Conservation (phyloP, 2,113 vertebrate species). For the Cephalopholis sonnerati region DNA sequence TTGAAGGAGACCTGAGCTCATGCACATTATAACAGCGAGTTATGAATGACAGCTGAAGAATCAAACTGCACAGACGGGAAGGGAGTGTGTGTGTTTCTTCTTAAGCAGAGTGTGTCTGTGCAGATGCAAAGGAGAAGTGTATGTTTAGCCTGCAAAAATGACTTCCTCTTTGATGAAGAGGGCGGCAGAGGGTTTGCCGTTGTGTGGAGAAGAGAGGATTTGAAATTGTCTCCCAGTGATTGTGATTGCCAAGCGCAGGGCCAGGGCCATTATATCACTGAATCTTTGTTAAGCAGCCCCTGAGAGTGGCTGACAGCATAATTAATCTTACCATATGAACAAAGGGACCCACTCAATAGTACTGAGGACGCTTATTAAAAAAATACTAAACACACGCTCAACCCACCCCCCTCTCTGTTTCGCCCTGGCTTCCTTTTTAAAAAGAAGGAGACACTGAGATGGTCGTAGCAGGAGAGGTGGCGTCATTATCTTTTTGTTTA, state of each 20-base stretch:
- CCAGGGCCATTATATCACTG: slow-evolving; percentile 97
- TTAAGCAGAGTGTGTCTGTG: slow-evolving; percentile 31
- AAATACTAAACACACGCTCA: slow-evolving; percentile 96
- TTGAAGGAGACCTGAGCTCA: slow-evolving; percentile 65
- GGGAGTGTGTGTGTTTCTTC: slow-evolving; percentile 36
- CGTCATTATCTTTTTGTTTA: slow-evolving; percentile 89
- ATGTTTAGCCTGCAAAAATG: slow-evolving; percentile 90
- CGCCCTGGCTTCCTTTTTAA: slow-evolving; percentile 76
- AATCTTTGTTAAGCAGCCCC: slow-evolving; percentile 99
- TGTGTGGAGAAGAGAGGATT: slow-evolving; percentile 91
- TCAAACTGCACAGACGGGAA: slow-evolving; percentile 69
- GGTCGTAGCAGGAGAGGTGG: slow-evolving; percentile 49
- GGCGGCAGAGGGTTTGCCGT: slow-evolving; percentile 92
- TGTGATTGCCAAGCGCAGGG: slow-evolving; percentile 96
- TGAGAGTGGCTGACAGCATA: slow-evolving; percentile 99
- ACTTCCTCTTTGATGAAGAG: slow-evolving; percentile 97
- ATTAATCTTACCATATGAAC: slow-evolving; percentile 99
- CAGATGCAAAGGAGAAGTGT: slow-evolving; percentile 73
- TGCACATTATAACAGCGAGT: slow-evolving; percentile 59
- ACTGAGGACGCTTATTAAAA: slow-evolving; percentile 99
- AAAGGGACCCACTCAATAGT: slow-evolving; percentile 99
- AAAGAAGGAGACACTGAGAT: slow-evolving; percentile 76
- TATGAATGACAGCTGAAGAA: slow-evolving; percentile 80
- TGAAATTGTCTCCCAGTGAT: slow-evolving; percentile 93
- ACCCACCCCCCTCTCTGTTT: slow-evolving; percentile 15